A percentile compares a stretch with the other conserved stretches of the same genome.
These are phyloP conservation scores for Diphyllodes magnificus DNA, from an alignment of 2,113 vertebrate species.

Conservation along the genomic window DNA sequence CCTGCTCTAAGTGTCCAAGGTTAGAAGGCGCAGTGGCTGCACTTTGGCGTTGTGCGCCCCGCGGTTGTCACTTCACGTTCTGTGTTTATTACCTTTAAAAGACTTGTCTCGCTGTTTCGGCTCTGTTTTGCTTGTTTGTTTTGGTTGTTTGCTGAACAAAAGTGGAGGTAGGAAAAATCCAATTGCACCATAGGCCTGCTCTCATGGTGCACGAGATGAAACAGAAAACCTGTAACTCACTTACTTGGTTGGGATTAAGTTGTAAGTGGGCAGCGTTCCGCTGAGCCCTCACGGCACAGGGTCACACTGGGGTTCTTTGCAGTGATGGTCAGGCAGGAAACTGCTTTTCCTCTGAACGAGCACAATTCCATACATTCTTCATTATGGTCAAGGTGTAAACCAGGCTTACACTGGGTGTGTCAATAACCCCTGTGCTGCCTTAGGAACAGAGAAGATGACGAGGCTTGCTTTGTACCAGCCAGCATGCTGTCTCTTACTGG, in stretches of 20 bases:
- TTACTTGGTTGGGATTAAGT: fast-evolving
- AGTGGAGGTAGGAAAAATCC: neutral
- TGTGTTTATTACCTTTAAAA: too few species aligned
- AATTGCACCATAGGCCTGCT: fast-evolving
- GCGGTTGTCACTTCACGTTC: fast-evolving
- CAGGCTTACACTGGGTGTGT: fast-evolving
- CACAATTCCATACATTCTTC: neutral
- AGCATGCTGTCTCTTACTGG: neutral
- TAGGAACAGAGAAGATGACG: neutral
- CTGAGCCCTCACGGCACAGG: fast-evolving
- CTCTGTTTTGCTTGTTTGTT: neutral
- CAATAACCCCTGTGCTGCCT: fast-evolving
- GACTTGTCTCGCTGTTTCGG: fast-evolving
- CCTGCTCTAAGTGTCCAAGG: fast-evolving
- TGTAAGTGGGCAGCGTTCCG: fast-evolving
- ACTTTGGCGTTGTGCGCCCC: fast-evolving
- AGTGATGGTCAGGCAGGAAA: neutral
- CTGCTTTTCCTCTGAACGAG: neutral
- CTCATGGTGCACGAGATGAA: fast-evolving
- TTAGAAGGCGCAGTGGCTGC: fast-evolving
- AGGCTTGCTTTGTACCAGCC: neutral
- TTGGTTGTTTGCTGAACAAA: neutral
- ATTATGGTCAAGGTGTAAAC: neutral
- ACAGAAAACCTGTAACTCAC: neutral
- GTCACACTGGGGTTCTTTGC: fast-evolving